A percentile compares a stretch with the other conserved stretches of the same genome.
phyloP scores from a whole-genome alignment of 2,113 vertebrate species.

The Vanacampus margaritifer region DNA sequence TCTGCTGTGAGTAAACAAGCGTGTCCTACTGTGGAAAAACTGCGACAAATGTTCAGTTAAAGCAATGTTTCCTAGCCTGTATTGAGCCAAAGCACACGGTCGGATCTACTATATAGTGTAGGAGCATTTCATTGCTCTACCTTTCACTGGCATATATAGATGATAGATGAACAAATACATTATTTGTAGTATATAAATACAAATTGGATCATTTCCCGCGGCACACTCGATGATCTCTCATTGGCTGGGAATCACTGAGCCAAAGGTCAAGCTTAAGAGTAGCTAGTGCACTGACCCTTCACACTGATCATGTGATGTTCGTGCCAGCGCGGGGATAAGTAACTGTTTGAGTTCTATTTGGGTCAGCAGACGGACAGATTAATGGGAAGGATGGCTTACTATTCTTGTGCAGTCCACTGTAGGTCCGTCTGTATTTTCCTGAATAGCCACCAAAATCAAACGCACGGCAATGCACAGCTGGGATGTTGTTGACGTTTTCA shows the following conservation, averaged over 20 bases:
- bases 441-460: neutral
- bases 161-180: too few species aligned
- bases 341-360: constrained; percentile 38
- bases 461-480: neutral
- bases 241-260: neutral
- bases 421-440: neutral
- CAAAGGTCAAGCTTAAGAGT: neutral
- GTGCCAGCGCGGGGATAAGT: constrained; percentile 23
- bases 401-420: neutral
- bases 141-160: too few species aligned
- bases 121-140: too few species aligned
- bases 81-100: too few species aligned
- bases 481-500: constrained; percentile 8
- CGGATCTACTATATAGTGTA: too few species aligned
- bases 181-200: too few species aligned
- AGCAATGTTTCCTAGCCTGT: neutral
- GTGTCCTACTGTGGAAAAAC: neutral
- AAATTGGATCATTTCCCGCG: neutral
- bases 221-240: neutral
- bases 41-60: neutral
- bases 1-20: neutral
- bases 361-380: constrained; percentile 53
- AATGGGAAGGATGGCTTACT: constrained; percentile 9
- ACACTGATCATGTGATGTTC: constrained; percentile 20
- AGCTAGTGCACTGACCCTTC: constrained; percentile 16